Evolutionary conservation across 2,888 invertebrate genomes (phyloP).

Genomic region (Rhaphigaster nebulosa): DNA sequence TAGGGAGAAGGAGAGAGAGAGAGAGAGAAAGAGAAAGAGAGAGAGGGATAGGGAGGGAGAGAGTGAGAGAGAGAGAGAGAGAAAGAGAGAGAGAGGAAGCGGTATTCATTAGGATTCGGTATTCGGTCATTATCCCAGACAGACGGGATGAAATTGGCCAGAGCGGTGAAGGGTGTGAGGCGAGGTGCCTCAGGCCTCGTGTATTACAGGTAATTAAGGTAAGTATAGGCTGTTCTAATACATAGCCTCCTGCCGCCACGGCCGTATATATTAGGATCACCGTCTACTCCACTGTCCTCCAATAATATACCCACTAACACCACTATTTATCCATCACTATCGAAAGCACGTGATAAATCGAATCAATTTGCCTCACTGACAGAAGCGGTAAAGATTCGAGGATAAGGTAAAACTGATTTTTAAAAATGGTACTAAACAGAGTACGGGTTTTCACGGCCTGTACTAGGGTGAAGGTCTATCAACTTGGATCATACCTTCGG

Average conservation of each 20-base stretch:
- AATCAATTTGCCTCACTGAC: not conserved
- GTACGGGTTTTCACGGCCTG: not conserved
- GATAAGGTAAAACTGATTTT: not conserved
- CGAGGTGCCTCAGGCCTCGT: not conserved
- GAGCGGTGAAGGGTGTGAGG: constrained; percentile 18
- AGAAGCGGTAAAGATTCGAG: not conserved
- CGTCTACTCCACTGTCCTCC: not conserved
- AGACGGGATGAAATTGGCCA: constrained; percentile 39
- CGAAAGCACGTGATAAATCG: not conserved
- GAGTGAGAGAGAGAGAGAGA: not conserved
- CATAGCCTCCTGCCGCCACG: not conserved
- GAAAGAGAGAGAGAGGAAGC: not conserved
- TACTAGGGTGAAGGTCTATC: not conserved
- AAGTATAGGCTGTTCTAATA: constrained; percentile 31
- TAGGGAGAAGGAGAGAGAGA: constrained; percentile 11
- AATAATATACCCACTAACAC: not conserved
- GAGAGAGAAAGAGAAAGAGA: constrained; percentile 27
- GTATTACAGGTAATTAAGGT: constrained; percentile 45
- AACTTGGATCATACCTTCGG: not conserved
- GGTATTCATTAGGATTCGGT: constrained; percentile 28
- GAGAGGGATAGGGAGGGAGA: too few species aligned
- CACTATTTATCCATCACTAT: constrained; percentile 21
- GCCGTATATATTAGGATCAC: constrained; percentile 20
- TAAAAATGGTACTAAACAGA: not conserved
- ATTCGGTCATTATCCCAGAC: constrained; percentile 45